Percentiles rank a stretch among this genome's conserved stretches.
phyloP scores from a whole-genome alignment of 2,888 invertebrate species.

The Zygogramma bicolorata region DNA sequence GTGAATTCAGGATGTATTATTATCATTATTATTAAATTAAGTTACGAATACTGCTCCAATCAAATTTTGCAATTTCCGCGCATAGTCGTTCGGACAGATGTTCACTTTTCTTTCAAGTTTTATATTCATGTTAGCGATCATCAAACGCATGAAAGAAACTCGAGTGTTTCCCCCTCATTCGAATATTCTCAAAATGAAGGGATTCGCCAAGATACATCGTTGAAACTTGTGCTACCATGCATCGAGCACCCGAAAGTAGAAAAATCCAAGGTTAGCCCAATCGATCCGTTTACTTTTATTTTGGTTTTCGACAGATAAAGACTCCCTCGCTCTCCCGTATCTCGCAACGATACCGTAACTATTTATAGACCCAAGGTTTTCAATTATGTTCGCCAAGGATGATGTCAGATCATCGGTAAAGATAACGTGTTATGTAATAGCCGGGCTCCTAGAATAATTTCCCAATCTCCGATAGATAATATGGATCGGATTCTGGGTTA shows the following conservation, averaged over 20 bases:
- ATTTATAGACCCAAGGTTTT: constrained; percentile 4
- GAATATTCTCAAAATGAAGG: no score
- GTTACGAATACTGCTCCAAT: no score
- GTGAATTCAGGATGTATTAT: no score
- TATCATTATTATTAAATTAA: no score
- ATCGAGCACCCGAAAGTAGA: neutral
- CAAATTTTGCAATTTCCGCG: no score
- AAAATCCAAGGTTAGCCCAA: neutral
- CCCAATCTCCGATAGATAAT: neutral
- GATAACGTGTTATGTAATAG: constrained; percentile 7
- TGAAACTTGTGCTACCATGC: neutral
- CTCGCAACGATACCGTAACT: neutral
- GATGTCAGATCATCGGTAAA: constrained; percentile 2
- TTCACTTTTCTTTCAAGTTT: no score
- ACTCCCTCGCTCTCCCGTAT: neutral
- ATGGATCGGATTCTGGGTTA: neutral
- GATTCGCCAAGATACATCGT: no score
- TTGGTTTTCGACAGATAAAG: neutral
- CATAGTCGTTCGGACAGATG: no score
- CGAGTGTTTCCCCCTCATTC: no score
- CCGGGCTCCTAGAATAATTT: neutral
- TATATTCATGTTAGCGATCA: no score
- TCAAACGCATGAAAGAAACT: no score
- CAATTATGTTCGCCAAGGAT: constrained; percentile 7
- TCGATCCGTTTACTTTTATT: neutral